A percentile compares a stretch with the other conserved stretches of the same genome.
phyloP scores from a whole-genome alignment of 2,113 vertebrate genomes.

The Zeus faber region DNA sequence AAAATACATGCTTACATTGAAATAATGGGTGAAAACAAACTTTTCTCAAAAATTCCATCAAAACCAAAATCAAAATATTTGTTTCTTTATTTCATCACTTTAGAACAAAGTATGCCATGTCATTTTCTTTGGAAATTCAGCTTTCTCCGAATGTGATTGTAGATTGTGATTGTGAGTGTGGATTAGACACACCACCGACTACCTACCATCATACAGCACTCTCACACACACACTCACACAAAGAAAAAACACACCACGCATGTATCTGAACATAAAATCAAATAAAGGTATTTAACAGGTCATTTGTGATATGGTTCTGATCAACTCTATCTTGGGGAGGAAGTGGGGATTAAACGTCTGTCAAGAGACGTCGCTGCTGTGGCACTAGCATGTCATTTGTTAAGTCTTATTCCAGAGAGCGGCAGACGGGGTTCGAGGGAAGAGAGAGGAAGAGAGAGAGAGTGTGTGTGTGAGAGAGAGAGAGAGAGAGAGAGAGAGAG shows the following conservation, averaged over 20 bases:
- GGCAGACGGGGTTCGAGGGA: slow-evolving; percentile 14
- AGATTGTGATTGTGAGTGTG: no score
- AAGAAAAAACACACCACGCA: slow-evolving; percentile 23
- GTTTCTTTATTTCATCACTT: no score
- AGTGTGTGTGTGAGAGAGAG: not conserved
- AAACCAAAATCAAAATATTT: no score
- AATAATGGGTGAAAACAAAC: no score
- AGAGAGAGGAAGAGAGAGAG: slow-evolving; percentile 14
- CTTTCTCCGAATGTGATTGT: no score
- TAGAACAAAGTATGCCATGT: no score
- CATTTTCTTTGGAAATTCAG: no score
- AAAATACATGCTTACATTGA: no score
- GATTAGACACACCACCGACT: no score
- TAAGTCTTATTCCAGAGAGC: slow-evolving; percentile 78
- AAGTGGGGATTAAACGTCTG: slow-evolving; percentile 98
- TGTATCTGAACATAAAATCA: slow-evolving; percentile 14
- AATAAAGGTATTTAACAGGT: slow-evolving; percentile 50
- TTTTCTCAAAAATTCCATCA: no score
- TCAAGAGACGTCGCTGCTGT: slow-evolving; percentile 86
- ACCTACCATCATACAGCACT: not conserved
- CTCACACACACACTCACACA: slow-evolving; percentile 2
- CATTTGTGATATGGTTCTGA: slow-evolving; percentile 74
- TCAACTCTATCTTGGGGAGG: slow-evolving; percentile 87
- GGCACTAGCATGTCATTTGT: slow-evolving; percentile 91
- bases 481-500: not conserved